Evolutionary conservation across 2,797 vertebrate genomes (phyloP).

Genomic region (Trachurus trachurus): DNA sequence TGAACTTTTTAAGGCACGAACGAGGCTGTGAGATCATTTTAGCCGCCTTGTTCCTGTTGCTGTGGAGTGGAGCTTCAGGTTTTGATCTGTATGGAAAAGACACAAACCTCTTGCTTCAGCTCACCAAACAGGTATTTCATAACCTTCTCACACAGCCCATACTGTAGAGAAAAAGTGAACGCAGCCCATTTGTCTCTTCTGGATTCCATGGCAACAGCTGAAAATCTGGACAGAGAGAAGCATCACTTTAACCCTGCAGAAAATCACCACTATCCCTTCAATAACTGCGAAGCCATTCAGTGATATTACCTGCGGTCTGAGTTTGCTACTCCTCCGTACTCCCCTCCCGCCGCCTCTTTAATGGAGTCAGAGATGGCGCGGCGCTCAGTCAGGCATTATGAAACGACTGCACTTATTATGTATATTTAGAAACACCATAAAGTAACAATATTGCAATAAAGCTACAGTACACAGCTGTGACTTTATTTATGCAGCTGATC

Average conservation of each 20-base stretch:
- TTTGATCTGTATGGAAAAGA: constrained; percentile 7
- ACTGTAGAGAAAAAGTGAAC: constrained; percentile 57
- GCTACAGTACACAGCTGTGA: constrained; percentile 19
- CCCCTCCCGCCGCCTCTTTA: constrained; percentile 6
- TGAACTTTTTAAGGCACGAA: constrained; percentile 21
- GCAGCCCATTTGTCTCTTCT: constrained; percentile 62
- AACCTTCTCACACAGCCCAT: constrained; percentile 47
- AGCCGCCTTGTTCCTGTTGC: neutral
- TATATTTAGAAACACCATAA: constrained; percentile 59
- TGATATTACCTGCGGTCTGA: constrained; percentile 52
- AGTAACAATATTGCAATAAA: constrained; percentile 31
- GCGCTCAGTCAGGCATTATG: constrained; percentile 37
- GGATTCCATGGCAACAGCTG: constrained; percentile 77
- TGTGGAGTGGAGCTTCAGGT: neutral
- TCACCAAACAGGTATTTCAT: constrained; percentile 46
- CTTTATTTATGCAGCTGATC: constrained; percentile 50
- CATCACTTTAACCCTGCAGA: constrained; percentile 63
- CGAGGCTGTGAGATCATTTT: constrained; percentile 12
- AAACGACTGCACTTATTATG: constrained; percentile 45
- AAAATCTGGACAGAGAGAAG: constrained; percentile 60
- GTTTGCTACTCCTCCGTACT: constrained; percentile 48
- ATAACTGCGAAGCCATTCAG: constrained; percentile 55
- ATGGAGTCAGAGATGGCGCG: constrained; percentile 39
- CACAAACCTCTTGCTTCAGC: constrained; percentile 13
- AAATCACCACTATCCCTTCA: constrained; percentile 64